phyloP scores from a whole-genome alignment of 1,140 invertebrate species.

The Centruroides sculpturatus region DNA sequence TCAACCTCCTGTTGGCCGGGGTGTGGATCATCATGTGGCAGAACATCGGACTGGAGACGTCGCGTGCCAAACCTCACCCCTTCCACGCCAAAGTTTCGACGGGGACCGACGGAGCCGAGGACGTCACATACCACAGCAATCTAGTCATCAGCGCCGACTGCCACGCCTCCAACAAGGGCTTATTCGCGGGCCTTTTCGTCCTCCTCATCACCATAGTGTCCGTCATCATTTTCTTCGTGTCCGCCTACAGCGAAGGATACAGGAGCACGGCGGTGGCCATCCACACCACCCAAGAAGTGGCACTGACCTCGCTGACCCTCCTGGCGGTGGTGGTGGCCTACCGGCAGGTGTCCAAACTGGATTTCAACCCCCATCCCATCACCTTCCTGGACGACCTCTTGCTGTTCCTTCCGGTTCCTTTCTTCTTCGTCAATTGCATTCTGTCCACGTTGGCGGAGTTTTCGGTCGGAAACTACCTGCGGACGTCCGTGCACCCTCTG shows the following conservation, averaged over 20 bases:
- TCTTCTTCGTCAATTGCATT: conserved; percentile 51
- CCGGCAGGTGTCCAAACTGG: conserved; percentile 41
- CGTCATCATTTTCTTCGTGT: conserved; percentile 50
- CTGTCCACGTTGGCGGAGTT: conserved; percentile 34
- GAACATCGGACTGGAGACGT: conserved; percentile 40
- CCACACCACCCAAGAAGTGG: conserved; percentile 1
- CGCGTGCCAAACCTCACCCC: conserved; percentile 8
- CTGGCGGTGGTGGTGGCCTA: conserved; percentile 33
- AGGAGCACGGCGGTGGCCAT: conserved; percentile 18
- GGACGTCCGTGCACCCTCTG: conserved; percentile 3
- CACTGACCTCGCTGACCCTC: conserved; percentile 37
- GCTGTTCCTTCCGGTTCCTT: conserved; percentile 51
- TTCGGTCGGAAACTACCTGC: neutral
- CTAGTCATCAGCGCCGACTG: conserved; percentile 52
- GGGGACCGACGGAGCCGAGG: conserved; percentile 25
- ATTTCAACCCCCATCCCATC: conserved; percentile 41
- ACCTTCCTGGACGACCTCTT: conserved; percentile 52
- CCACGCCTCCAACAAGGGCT: conserved; percentile 51
- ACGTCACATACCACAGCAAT: conserved; percentile 31
- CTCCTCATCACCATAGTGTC: conserved; percentile 44
- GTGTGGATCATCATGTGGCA: conserved; percentile 54
- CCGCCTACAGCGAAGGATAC: conserved; percentile 36
- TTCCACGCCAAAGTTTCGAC: conserved; percentile 3
- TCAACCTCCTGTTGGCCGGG: conserved; percentile 50
- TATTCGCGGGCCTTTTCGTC: conserved; percentile 49